Conservation (phyloP, 2,888 invertebrate genomes). For the Desoria tigrina region DNA sequence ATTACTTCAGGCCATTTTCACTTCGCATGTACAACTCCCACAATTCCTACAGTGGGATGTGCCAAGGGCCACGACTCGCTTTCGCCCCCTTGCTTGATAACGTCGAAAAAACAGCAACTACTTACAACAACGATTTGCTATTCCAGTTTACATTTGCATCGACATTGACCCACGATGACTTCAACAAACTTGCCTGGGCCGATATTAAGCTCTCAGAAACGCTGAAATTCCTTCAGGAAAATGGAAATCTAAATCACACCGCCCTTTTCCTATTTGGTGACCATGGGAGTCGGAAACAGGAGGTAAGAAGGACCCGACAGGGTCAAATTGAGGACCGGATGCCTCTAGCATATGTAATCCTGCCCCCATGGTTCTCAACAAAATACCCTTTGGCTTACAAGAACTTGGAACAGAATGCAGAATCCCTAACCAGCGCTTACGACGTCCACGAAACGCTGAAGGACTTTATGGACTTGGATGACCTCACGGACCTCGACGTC, state of each 20-base stretch:
- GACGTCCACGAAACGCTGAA: conserved; percentile 78
- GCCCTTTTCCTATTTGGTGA: conserved; percentile 56
- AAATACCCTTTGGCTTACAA: conserved; percentile 59
- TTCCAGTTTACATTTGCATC: conserved; percentile 79
- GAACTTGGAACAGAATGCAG: conserved; percentile 61
- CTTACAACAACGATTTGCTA: conserved; percentile 58
- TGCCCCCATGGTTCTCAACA: conserved; percentile 66
- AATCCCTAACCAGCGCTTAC: conserved; percentile 74
- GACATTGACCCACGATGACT: conserved; percentile 78
- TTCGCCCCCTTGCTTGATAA: conserved; percentile 73
- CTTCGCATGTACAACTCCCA: conserved; percentile 20
- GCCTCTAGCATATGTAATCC: conserved; percentile 64
- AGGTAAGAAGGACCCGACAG: conserved; percentile 61
- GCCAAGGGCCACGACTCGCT: conserved; percentile 60
- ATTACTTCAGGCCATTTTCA: conserved; percentile 57
- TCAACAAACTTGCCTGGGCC: conserved; percentile 69
- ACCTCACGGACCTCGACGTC: conserved; percentile 7
- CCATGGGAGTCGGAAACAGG: conserved; percentile 58
- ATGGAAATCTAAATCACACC: conserved; percentile 52
- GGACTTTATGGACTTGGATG: conserved; percentile 63
- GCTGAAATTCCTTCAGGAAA: conserved; percentile 54
- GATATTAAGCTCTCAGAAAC: conserved; percentile 56
- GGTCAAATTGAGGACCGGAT: conserved; percentile 54
- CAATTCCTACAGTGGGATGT: conserved; percentile 65
- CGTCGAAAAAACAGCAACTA: conserved; percentile 65